Conservation (phyloP, 2,797 vertebrate genomes). For the Sebastes steindachneri region DNA sequence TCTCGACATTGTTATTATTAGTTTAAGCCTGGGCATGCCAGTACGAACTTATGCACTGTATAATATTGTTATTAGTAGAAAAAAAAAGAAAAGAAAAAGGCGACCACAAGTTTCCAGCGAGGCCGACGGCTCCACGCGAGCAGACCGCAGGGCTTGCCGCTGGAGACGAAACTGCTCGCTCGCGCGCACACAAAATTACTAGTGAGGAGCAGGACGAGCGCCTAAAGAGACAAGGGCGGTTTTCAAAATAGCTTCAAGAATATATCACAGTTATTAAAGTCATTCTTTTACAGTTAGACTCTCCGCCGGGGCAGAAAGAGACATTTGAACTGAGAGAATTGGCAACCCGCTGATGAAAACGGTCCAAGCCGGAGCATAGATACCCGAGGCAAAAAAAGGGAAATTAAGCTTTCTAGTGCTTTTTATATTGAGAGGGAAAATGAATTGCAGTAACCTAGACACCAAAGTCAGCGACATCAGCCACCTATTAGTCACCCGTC, state of each 20-base stretch:
- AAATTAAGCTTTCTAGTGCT: conserved; percentile 6
- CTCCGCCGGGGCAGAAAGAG: conserved; percentile 20
- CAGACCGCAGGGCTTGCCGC: conserved; percentile 64
- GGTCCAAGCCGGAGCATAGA: not conserved
- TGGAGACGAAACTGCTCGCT: conserved; percentile 43
- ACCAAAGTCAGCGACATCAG: conserved; percentile 48
- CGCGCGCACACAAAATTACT: conserved; percentile 54
- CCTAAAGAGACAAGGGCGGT: conserved; percentile 52
- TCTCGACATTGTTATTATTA: conserved; percentile 66
- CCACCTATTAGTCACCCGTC: conserved; percentile 68
- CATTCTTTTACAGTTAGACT: conserved; percentile 27
- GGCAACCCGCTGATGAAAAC: conserved; percentile 18
- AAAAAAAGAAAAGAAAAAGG: conserved; percentile 25
- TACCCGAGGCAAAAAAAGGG: conserved; percentile 8
- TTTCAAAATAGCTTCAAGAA: conserved; percentile 59
- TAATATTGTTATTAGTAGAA: conserved; percentile 61
- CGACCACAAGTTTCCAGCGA: conserved; percentile 73
- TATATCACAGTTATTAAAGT: conserved; percentile 50
- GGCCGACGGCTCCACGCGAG: conserved; percentile 66
- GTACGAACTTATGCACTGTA: conserved; percentile 31
- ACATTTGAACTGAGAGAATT: conserved; percentile 19
- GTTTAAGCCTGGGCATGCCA: conserved; percentile 40
- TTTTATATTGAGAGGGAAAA: conserved; percentile 28
- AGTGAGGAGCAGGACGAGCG: conserved; percentile 29
- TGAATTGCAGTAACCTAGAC: conserved; percentile 14